These are phyloP conservation scores for Pteronura brasiliensis DNA, from an alignment of 2,113 vertebrate genomes.

Conservation along the genomic window DNA sequence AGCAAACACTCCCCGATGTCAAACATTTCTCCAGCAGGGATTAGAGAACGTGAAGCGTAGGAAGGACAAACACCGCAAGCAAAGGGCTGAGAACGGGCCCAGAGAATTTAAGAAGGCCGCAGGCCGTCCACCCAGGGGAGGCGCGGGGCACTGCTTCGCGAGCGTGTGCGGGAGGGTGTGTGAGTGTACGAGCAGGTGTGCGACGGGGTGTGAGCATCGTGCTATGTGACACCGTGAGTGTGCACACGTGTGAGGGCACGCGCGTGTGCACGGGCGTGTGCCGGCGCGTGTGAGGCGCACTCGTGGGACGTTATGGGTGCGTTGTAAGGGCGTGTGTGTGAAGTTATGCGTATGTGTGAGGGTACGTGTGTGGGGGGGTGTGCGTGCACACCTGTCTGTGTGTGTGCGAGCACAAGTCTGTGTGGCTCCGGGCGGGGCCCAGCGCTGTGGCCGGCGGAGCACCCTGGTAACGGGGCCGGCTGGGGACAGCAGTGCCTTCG, in stretches of 20 bases:
- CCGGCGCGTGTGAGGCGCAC: neutral
- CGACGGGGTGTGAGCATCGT: no score
- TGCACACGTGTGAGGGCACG: neutral
- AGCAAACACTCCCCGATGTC: rapidly evolving
- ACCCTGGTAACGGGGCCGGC: rapidly evolving
- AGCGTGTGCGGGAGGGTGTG: neutral
- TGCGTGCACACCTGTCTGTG: no score
- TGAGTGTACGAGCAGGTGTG: neutral
- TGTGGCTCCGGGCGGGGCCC: neutral
- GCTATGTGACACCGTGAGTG: neutral
- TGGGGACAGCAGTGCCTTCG: rapidly evolving
- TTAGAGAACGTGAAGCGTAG: neutral
- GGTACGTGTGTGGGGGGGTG: neutral
- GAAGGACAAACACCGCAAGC: neutral
- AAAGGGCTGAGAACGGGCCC: rapidly evolving
- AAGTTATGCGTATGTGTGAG: neutral
- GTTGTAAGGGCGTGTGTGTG: neutral
- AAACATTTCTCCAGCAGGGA: neutral
- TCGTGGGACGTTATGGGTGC: no score
- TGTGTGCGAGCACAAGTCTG: no score
- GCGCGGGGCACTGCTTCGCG: rapidly evolving
- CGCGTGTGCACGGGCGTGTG: no score
- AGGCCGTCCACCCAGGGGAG: neutral
- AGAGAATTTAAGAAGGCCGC: neutral
- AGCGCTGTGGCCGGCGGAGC: rapidly evolving